phyloP scores from a whole-genome alignment of 2,113 vertebrate species.

The Oryzias celebensis region DNA sequence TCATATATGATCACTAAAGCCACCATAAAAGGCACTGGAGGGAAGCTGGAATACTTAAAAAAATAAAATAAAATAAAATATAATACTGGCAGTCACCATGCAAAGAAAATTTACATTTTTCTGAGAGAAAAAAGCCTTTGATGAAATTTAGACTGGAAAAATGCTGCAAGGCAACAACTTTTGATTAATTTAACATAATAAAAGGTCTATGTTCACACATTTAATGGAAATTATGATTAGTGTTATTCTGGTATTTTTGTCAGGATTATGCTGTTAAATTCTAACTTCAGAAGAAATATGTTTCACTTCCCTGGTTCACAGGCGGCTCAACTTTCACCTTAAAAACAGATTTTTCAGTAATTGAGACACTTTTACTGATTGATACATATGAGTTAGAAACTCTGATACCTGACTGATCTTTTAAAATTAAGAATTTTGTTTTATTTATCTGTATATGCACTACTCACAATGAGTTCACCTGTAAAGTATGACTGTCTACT shows the following conservation, averaged over 20 bases:
- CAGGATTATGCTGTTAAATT: background rate
- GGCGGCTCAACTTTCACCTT: background rate
- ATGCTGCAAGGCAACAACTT: background rate
- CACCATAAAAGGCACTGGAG: too few relatives aligned
- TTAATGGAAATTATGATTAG: background rate
- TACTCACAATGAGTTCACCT: too few relatives aligned
- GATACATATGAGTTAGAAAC: conserved; percentile 10
- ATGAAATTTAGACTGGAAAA: background rate
- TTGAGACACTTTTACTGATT: background rate
- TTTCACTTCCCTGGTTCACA: background rate
- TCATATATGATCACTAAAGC: too few relatives aligned
- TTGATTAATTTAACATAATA: background rate
- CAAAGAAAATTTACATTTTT: too few relatives aligned
- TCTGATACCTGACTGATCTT: conserved; percentile 1
- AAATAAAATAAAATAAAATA: too few relatives aligned
- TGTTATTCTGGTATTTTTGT: background rate
- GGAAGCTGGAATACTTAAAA: too few relatives aligned
- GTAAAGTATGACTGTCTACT: too few relatives aligned
- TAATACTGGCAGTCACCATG: too few relatives aligned
- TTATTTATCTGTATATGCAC: too few relatives aligned
- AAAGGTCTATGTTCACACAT: background rate
- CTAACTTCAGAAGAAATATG: background rate
- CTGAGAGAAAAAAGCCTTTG: background rate
- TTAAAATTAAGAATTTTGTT: conserved; percentile 1
- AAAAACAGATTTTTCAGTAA: background rate